Conservation (phyloP, 2,888 invertebrate genomes). For the Microplitis manilae region DNA sequence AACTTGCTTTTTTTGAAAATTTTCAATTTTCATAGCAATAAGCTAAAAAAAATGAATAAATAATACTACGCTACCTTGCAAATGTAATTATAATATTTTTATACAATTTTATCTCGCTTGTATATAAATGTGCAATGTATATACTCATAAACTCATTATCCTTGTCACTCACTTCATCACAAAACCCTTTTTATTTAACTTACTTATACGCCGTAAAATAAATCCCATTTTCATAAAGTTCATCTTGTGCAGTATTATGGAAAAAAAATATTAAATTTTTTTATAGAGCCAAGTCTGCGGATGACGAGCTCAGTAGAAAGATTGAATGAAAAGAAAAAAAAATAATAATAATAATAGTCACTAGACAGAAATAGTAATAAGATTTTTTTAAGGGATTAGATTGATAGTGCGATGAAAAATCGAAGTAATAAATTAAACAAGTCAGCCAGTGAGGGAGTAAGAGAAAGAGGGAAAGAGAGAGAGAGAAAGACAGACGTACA, state of each 20-base stretch:
- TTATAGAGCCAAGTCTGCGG: neutral
- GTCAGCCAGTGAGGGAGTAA: neutral
- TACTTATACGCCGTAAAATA: neutral
- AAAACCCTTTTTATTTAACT: neutral
- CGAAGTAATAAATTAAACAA: slow-evolving; percentile 30
- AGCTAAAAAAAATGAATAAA: too few species aligned
- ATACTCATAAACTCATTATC: slow-evolving; percentile 3
- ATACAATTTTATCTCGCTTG: neutral
- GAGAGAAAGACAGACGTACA: neutral
- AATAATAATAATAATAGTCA: neutral
- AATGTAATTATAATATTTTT: neutral
- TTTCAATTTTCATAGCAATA: too few species aligned
- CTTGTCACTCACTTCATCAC: neutral
- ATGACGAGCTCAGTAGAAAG: neutral
- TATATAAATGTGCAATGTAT: neutral
- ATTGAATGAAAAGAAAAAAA: neutral
- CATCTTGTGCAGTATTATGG: neutral
- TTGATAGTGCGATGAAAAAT: slow-evolving; percentile 18
- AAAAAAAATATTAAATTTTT: neutral
- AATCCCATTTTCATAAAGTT: slow-evolving; percentile 13
- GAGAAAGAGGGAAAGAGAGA: neutral
- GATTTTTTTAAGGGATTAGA: slow-evolving; percentile 21
- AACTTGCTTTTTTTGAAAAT: too few species aligned
- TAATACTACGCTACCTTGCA: neutral
- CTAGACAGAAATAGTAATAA: neutral